Evolutionary conservation across 2,113 vertebrate species (phyloP), one percentile per base, ranked within the genome.

Genomic region (Brachionichthys hirsutus): DNA sequence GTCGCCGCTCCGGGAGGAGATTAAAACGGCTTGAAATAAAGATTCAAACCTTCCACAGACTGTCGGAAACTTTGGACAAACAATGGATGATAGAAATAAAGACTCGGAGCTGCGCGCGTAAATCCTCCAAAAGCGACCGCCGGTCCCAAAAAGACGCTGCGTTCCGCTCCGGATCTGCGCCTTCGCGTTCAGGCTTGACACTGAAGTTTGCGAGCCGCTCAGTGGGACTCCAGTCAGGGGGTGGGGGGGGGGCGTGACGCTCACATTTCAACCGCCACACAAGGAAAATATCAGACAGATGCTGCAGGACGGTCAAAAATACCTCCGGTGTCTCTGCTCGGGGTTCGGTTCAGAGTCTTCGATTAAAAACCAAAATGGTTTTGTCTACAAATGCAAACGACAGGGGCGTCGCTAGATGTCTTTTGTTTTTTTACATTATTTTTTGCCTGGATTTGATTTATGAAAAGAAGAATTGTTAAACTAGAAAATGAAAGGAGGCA

Each of bases 271-370:
- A 16, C 63, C 60, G 18, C 53, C 78, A 70, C 77, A 82, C 70
- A 87, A 81, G 77, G 81, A 82, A 81, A 85, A 79, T 34, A 87
- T 73, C 72, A 80, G 71, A 78, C 75, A 75, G 77, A 85, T 83
- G 77, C 64, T 62, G 65, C 62, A 83, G 54, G 62, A 66, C 34
- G 74, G 62, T 78, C 69, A 54, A 66, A 54, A 66, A 86, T 67
- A 70, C 56, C 72, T 73, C 74, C 16, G 61, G 72, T 49, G 67
- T 62, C 38, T 78, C 56, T 68, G 56, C 62, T 49, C 19, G 7
- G 19, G 24, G 19, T 20, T 47, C 44, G 1, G 20, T 45, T 45
- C 2, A 17, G 16, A 16, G 5, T 17, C 9, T 17, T 45, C 3
- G 9, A 9, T 12, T 10, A 38, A 12, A 12, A 3, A 10, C 10